Percentiles rank a stretch among this genome's conserved stretches.
Evolutionary conservation across 1,140 invertebrate genomes (phyloP).

Genomic region (Teleogryllus occipitalis): DNA sequence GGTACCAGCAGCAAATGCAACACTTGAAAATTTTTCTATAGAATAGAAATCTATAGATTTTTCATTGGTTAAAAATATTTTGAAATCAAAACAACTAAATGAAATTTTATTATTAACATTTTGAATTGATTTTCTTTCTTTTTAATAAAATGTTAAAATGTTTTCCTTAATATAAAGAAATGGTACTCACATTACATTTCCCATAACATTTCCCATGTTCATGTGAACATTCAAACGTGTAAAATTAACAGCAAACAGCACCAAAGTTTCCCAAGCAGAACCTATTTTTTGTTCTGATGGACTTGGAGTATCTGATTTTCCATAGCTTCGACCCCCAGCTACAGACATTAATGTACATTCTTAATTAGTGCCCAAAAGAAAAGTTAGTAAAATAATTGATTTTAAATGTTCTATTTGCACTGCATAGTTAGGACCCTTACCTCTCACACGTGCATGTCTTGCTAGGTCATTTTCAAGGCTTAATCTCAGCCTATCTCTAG

Average conservation of each 20-base stretch:
- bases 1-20: neutral
- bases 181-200: conserved; percentile 71
- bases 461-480: conserved; percentile 43
- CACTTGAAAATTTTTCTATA: neutral
- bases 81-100: neutral
- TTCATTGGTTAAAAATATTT: conserved; percentile 1
- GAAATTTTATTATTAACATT: neutral
- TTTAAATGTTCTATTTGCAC: neutral
- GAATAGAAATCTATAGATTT: neutral
- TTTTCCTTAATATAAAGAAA: neutral
- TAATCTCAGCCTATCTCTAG: conserved; percentile 44
- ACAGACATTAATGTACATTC: neutral
- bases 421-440: conserved; percentile 24
- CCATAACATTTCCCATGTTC: conserved; percentile 99
- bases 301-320: conserved; percentile 39
- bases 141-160: neutral
- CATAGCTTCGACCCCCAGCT: neutral
- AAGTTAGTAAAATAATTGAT: neutral
- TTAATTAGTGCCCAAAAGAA: neutral
- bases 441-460: conserved; percentile 41
- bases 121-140: too few species aligned
- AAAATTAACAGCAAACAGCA: conserved; percentile 92
- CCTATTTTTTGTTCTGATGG: conserved; percentile 42
- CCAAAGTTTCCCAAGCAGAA: conserved; percentile 86
- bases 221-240: conserved; percentile 92